phyloP scores from a whole-genome alignment of 2,113 vertebrate species.

The Laticauda colubrina region DNA sequence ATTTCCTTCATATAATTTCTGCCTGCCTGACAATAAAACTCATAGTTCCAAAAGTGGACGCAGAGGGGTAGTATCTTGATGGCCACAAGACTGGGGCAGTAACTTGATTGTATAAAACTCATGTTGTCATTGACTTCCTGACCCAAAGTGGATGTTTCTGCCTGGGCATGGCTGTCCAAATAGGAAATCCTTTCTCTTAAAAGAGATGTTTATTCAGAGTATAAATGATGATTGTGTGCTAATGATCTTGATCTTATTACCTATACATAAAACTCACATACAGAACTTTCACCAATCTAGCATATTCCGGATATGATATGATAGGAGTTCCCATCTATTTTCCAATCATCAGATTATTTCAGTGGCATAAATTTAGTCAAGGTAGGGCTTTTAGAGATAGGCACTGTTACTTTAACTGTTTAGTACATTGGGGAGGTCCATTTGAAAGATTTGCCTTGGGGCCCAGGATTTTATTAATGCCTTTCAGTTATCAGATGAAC shows the following conservation, averaged over 20 bases:
- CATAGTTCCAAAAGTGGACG: not conserved
- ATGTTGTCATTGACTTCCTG: not conserved
- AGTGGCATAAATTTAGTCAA: not conserved
- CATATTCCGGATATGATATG: not conserved
- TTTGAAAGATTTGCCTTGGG: not conserved
- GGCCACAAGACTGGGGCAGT: not conserved
- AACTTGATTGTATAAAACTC: not conserved
- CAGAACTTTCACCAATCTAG: not conserved
- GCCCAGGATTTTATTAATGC: not conserved
- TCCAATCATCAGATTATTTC: not conserved
- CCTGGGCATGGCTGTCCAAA: not conserved
- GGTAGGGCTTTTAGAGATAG: not conserved
- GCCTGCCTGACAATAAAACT: not conserved
- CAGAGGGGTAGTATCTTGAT: not conserved
- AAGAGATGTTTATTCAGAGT: not conserved
- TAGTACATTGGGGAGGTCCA: not conserved
- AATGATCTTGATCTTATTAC: not conserved
- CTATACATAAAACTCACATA: not conserved
- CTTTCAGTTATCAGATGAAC: not conserved
- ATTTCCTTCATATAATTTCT: not conserved
- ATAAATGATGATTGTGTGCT: not conserved
- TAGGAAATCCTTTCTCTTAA: not conserved
- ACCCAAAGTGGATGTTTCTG: not conserved
- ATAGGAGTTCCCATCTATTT: not conserved
- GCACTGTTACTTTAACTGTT: not conserved